Percentiles rank a stretch among this genome's conserved stretches.
phyloP scores from a whole-genome alignment of 1,140 invertebrate species.

The Acromyrmex charruanus region DNA sequence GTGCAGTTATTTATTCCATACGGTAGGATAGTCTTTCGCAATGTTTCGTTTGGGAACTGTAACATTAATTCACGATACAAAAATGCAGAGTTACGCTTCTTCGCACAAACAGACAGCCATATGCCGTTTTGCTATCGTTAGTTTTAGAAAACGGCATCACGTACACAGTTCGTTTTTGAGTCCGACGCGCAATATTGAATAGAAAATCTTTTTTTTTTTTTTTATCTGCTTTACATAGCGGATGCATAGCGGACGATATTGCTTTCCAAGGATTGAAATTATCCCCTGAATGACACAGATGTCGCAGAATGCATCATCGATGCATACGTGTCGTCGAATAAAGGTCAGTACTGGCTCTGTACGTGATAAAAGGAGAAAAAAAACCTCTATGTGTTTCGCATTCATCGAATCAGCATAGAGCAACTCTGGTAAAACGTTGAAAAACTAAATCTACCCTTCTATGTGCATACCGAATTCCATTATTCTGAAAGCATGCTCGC shows the following conservation, averaged over 20 bases:
- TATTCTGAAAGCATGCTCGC: conserved; percentile 38
- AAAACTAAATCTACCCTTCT: conserved; percentile 47
- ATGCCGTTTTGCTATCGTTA: background rate
- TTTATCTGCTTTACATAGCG: conserved; percentile 56
- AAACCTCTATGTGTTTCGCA: conserved; percentile 32
- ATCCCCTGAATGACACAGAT: conserved; percentile 57
- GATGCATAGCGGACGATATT: conserved; percentile 52
- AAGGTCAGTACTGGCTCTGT: conserved; percentile 11
- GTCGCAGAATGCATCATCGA: conserved; percentile 60
- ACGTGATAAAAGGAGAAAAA: conserved; percentile 49
- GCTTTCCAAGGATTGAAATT: conserved; percentile 62
- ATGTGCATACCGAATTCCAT: conserved; percentile 51
- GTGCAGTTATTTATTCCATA: background rate
- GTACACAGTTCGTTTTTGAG: conserved; percentile 20
- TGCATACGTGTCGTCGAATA: conserved; percentile 56
- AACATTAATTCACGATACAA: background rate
- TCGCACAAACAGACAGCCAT: background rate
- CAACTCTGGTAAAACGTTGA: conserved; percentile 49
- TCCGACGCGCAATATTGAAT: conserved; percentile 27
- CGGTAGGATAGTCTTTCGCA: background rate
- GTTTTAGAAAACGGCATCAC: conserved; percentile 2
- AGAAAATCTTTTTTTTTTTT: conserved; percentile 5
- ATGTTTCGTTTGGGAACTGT: background rate
- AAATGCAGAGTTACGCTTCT: background rate
- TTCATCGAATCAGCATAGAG: conserved; percentile 60